These are phyloP conservation scores for Matsumyia berberina DNA, from an alignment of 2,888 invertebrate species.

Conservation along the genomic window DNA sequence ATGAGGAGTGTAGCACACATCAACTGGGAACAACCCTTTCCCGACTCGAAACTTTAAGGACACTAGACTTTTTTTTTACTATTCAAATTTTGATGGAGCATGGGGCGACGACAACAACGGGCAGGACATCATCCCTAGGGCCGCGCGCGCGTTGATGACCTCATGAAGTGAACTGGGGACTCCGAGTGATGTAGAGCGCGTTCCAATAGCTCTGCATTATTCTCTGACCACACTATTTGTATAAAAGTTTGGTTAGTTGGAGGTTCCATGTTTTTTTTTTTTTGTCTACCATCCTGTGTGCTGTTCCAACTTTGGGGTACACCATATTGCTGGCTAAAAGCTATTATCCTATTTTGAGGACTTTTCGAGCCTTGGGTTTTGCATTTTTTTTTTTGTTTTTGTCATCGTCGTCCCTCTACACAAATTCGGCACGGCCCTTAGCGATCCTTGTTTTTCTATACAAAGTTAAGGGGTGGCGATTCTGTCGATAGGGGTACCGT, in stretches of 20 bases:
- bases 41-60: conserved; percentile 35
- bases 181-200: conserved; percentile 55
- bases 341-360: conserved; percentile 71
- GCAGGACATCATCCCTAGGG: conserved; percentile 35
- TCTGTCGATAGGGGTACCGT: conserved; percentile 50
- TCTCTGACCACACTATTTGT: conserved; percentile 71
- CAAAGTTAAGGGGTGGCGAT: conserved; percentile 39
- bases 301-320: conserved; percentile 28
- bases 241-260: conserved; percentile 71
- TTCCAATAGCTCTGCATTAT: conserved; percentile 66
- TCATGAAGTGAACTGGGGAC: conserved; percentile 53
- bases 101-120: neutral
- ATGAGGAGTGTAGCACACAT: conserved; percentile 5
- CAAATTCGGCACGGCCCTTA: conserved; percentile 55
- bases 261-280: conserved; percentile 30
- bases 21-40: conserved; percentile 1
- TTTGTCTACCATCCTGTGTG: conserved; percentile 5
- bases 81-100: conserved; percentile 8
- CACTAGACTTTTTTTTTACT: neutral
- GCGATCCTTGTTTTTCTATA: conserved; percentile 56
- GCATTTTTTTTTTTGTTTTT: conserved; percentile 37
- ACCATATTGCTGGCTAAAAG: conserved; percentile 70
- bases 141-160: conserved; percentile 48
- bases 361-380: conserved; percentile 61
- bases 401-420: conserved; percentile 36